These are phyloP conservation scores for Emydoidea blandingii DNA, from an alignment of 2,797 vertebrate genomes.

Conservation along the genomic window DNA sequence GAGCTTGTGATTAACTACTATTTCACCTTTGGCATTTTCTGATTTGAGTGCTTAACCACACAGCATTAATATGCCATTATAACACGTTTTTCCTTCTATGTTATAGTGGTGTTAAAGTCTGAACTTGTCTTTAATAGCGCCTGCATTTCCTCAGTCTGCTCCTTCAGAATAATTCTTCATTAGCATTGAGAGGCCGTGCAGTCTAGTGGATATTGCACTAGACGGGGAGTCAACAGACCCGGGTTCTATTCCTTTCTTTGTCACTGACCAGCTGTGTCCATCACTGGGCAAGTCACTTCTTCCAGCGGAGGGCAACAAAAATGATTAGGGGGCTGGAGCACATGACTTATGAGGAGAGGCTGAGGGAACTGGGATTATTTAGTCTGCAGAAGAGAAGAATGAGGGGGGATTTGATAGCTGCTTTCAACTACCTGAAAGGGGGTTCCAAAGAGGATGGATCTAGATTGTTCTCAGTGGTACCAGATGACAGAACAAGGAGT, in stretches of 20 bases:
- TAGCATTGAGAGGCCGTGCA: not conserved
- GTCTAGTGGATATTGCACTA: not conserved
- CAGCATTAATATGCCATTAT: not conserved
- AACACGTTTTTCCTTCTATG: not conserved
- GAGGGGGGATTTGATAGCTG: too few species aligned
- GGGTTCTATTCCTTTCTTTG: not conserved
- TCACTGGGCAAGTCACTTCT: not conserved
- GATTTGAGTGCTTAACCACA: not conserved
- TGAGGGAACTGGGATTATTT: too few species aligned
- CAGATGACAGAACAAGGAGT: too few species aligned
- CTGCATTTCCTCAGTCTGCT: not conserved
- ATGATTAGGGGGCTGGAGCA: too few species aligned
- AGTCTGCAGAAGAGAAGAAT: too few species aligned
- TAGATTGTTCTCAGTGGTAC: too few species aligned
- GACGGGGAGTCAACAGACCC: not conserved
- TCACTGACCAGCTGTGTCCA: not conserved
- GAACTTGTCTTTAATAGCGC: not conserved
- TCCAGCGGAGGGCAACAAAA: not conserved
- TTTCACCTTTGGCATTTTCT: not conserved
- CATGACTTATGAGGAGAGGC: too few species aligned
- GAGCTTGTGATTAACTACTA: too few species aligned
- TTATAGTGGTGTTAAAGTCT: not conserved
- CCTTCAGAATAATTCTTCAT: not conserved
- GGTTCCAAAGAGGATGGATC: too few species aligned
- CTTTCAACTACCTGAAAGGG: too few species aligned